Base-by-base conservation (phyloP, 2,888 invertebrate species). In the Diplazon laetatorius region DNA sequence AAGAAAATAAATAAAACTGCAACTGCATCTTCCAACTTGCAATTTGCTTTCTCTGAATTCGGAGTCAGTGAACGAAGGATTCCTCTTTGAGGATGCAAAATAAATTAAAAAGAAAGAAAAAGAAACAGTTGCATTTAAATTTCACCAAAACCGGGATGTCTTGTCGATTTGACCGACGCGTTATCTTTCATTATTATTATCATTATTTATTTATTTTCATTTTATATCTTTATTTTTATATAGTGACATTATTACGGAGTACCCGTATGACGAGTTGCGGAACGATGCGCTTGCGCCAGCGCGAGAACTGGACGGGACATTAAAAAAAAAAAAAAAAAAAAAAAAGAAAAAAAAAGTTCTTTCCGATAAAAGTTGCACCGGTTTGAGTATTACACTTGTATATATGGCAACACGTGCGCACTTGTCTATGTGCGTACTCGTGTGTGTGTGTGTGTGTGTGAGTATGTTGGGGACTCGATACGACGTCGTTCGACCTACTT, bases 401-500 rank as follows among this genome's bases (percentile, higher is more conserved):
- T n/a, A n/a, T 39, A 39, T 39, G n/a, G 20, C 9, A 12, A 62
- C 1, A 18, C 9, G 39, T 39, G 30, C 30, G 71, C 14, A 10
- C 20, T 22, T 66, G 20, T 52, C 25, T 44, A 9, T 46, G 44
- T 30, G 16, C 37, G 2, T 20, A 10, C 39, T 44, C 22, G 14
- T 59, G 20, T 25, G 22, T 48, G n/a, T 30, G 42, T 57, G 63
- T 57, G 55, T 48, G 30, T 30, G n/a, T n/a, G n/a, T n/a, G n/a
- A n/a, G n/a, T 6, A 6, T 6, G 30, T 30, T 6, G 30, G 30
- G 2, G 16, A 12, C 63, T 50, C n/a, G 66, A 66, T 59, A 59
- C 66, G 30, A 80, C 80, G 78, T 39, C 82, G 83, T 85, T 81
- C 86, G 89, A 84, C 87, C 89, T 83, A 89, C 89, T 88, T 89